Evolutionary conservation across 1,140 invertebrate species (phyloP).

Genomic region (Chironomus tepperi): DNA sequence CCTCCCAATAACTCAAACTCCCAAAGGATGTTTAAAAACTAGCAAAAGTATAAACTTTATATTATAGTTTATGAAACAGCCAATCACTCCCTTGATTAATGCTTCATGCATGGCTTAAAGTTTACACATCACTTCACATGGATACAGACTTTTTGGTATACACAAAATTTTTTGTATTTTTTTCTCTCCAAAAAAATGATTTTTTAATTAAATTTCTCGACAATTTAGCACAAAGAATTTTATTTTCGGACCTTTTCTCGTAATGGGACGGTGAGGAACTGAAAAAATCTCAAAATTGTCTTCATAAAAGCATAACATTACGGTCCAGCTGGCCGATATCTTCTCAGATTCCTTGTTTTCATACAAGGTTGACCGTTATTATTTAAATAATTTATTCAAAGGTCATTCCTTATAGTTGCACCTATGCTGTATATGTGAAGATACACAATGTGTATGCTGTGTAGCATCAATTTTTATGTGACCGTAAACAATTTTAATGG

Average conservation of each 20-base stretch:
- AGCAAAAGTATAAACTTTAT: background rate
- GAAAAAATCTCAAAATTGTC: background rate
- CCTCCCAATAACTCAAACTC: too few species aligned
- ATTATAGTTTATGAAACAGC: conserved; percentile 8
- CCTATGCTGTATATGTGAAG: background rate
- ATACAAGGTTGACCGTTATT: background rate
- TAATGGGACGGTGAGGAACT: background rate
- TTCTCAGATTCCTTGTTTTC: background rate
- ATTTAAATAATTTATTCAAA: background rate
- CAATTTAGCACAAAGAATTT: conserved; percentile 18
- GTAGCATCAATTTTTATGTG: background rate
- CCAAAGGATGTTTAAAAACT: background rate
- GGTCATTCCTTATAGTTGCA: background rate
- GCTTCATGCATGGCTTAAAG: background rate
- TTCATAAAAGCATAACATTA: background rate
- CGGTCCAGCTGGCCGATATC: too few species aligned
- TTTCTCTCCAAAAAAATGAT: background rate
- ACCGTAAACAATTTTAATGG: background rate
- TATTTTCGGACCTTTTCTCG: background rate
- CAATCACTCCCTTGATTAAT: conserved; percentile 13
- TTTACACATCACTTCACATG: conserved; percentile 1
- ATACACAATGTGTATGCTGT: background rate
- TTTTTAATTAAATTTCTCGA: conserved; percentile 21
- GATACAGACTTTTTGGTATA: background rate
- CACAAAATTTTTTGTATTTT: background rate